Base-by-base conservation (phyloP, 2,888 invertebrate genomes). In the Hypselothyrea guttata region DNA sequence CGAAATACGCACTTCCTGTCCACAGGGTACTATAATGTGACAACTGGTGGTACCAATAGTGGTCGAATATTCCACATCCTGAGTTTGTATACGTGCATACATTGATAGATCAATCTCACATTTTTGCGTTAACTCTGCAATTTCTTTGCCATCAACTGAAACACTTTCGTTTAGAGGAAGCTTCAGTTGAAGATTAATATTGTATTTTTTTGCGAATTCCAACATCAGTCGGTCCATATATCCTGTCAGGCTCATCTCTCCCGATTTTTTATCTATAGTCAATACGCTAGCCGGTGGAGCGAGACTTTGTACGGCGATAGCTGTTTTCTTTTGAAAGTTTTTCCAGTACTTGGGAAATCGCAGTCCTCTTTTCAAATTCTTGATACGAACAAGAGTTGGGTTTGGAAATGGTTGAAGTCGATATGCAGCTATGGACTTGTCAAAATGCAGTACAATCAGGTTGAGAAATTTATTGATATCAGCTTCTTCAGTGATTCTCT, bases 1-100 rank as follows among this genome's bases (percentile, higher is more conserved):
- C 0, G 18, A 48, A 1, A 68, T 13, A 1, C 13, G 18, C 8
- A 49, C 30, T 7, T 52, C 4, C 9, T 30, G 15, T 2, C 64
- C 61, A 30, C 73, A 74, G 1, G 73, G 75, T 2, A 66, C 54
- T 1, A 62, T 37, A 12, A 66, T 34, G 0, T 66, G 40, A 1
- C 11, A n/a, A n/a, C 27, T 7, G 0, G 11, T 1, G 0, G 53
- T n/a, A 0, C 40, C 35, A 7, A 31, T 1, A 18, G 12, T 1
- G 13, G 1, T 1, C 2, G 38, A 31, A 3, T 16, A 30, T 1
- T 46, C 34, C n/a, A 1, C 28, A 2, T 0, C 9, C 5, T 1
- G 9, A 1, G 0, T 8, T 11, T 28, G 13, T 7, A 9, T 2
- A 11, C 15, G 11, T 4, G 1, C 0, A 7, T 34, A 18, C 37